Evolutionary conservation across 2,888 invertebrate species (phyloP).

Genomic region (Ichneumon xanthorius): DNA sequence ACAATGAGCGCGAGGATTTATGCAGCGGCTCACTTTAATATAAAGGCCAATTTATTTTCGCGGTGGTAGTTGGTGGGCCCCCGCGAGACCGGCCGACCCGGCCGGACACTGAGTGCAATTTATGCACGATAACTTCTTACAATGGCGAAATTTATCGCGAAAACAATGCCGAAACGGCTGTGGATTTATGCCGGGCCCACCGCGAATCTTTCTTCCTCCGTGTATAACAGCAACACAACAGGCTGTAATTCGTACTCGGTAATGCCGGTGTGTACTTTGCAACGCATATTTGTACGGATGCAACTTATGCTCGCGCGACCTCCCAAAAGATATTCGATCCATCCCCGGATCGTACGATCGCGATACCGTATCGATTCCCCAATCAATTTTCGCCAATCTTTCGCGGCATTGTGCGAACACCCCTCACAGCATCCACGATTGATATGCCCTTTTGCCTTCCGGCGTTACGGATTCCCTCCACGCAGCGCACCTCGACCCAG

Average conservation of each 20-base stretch:
- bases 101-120: slow-evolving; percentile 73
- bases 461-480: slow-evolving; percentile 38
- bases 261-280: slow-evolving; percentile 1
- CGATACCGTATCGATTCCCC: slow-evolving; percentile 51
- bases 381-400: slow-evolving; percentile 66
- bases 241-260: slow-evolving; percentile 21
- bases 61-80: slow-evolving; percentile 48
- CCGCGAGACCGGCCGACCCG: slow-evolving; percentile 25
- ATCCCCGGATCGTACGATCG: slow-evolving; percentile 45
- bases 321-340: slow-evolving; percentile 61
- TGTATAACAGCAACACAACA: slow-evolving; percentile 17
- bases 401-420: slow-evolving; percentile 31
- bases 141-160: slow-evolving; percentile 78
- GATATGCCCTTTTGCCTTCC: slow-evolving; percentile 50
- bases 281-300: background rate
- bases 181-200: slow-evolving; percentile 58
- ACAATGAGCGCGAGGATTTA: slow-evolving; percentile 81
- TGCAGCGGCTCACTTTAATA: slow-evolving; percentile 80
- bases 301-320: background rate
- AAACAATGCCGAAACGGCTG: slow-evolving; percentile 75
- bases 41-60: slow-evolving; percentile 81
- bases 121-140: slow-evolving; percentile 78
- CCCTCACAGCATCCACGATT: slow-evolving; percentile 11
- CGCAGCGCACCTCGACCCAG: background rate
- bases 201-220: slow-evolving; percentile 55